Conservation (phyloP, 2,888 invertebrate genomes). For the Thecophora atra region DNA sequence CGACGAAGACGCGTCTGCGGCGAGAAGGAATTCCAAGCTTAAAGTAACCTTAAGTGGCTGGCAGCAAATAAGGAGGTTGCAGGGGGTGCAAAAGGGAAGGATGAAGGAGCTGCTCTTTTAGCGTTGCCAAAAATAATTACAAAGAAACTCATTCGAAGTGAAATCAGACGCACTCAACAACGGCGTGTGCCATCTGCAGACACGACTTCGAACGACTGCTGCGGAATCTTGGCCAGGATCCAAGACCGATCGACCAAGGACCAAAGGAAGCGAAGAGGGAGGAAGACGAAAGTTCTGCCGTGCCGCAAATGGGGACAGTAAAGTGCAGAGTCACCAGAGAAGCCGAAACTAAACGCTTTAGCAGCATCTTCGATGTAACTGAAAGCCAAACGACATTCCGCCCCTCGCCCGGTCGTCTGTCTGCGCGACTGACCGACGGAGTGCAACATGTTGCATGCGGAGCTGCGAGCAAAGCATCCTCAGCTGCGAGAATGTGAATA, state of each 20-base stretch:
- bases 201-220: neutral
- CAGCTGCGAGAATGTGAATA: neutral
- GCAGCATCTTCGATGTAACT: neutral
- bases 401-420: neutral
- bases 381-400: neutral
- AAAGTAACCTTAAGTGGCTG: too few species aligned
- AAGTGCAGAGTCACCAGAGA: neutral
- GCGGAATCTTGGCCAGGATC: conserved; percentile 28
- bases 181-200: neutral
- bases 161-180: conserved; percentile 36
- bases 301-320: neutral
- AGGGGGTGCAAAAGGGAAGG: neutral
- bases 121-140: conserved; percentile 38
- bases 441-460: conserved; percentile 27
- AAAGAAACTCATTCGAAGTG: conserved; percentile 31
- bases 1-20: too few species aligned
- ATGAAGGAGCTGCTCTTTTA: neutral
- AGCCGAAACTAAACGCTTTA: conserved; percentile 21
- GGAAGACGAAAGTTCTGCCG: neutral
- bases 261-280: neutral
- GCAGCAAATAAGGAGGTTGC: neutral
- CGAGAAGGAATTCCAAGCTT: too few species aligned
- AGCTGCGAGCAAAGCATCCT: neutral
- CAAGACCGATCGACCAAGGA: conserved; percentile 10
- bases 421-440: conserved; percentile 17